Base-by-base conservation (phyloP, 1,140 invertebrate species). In the Drosophila bocqueti region DNA sequence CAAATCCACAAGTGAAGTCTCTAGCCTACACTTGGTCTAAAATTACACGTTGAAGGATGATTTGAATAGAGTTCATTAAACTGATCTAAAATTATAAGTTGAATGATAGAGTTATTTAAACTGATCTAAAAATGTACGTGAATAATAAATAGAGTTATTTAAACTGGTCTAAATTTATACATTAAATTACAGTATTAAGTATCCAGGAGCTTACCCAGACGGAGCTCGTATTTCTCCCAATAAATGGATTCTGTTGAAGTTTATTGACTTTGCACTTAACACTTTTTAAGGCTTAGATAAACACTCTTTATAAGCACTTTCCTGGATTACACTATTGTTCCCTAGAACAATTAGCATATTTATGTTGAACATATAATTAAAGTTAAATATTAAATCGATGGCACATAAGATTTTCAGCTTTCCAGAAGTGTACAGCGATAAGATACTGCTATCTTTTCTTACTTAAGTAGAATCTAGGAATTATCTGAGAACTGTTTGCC, bases 401-500 rank as follows among this genome's bases (percentile, higher is more conserved):
- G 50, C 34, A 55, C 31, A 24, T 21, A 24, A 55, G 31, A 54
- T 15, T 36, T 34, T 21, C n/a, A 46, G 40, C 15, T 47, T 26
- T 26, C 13, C 26, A 13, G 15, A n/a, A n/a, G 24, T 7, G 1
- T n/a, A 5, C n/a, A n/a, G 16, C 5, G 62, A 65, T 45, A 65
- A 65, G 57, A 65, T 65, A 43, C 4, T 16, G 16, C 13, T 21
- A 34, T 61, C 29, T 38, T 24, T 36, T 1, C 0, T 24, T 24
- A 13, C 0, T 24, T 24, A 9, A 16, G 5, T 21, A 5, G 13
- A 54, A 24, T 36, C 13, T 9, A 7, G 10, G 13, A 16, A 18
- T 38, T 24, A 55, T 24, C 34, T 15, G 16, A 6, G 16, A 57
- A 40, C 13, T 31, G 13, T 29, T 63, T 65, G 63, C 18, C 63